phyloP scores from a whole-genome alignment of 2,113 vertebrate genomes.

The Danionella cerebrum region DNA sequence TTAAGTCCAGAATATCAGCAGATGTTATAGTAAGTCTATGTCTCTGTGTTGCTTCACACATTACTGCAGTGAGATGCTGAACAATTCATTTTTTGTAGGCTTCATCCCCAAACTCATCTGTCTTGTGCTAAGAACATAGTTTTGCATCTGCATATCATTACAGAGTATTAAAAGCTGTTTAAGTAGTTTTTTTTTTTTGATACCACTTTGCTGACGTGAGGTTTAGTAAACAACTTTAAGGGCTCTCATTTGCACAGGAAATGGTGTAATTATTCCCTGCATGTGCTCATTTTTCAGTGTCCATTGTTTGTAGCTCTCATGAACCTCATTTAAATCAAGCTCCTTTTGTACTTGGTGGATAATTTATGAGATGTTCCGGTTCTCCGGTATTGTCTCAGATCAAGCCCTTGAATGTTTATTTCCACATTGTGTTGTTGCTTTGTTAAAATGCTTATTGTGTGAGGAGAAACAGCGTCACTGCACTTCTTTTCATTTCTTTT shows the following conservation, averaged over 20 bases:
- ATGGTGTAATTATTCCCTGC: not conserved
- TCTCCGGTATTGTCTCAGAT: slow-evolving; percentile 8
- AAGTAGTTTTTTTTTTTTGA: not conserved
- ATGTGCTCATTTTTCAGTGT: not conserved
- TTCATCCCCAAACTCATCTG: not conserved
- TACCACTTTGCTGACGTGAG: not conserved
- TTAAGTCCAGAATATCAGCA: not conserved
- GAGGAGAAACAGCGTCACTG: not conserved
- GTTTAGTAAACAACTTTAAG: not conserved
- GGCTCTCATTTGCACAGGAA: not conserved
- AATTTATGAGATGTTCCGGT: slow-evolving; percentile 9
- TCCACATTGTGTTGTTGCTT: not conserved
- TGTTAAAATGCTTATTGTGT: not conserved
- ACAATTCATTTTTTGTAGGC: not conserved
- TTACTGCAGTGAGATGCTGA: not conserved
- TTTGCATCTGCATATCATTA: not conserved
- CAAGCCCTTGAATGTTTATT: not conserved
- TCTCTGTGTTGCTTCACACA: not conserved
- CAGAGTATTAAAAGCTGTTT: not conserved
- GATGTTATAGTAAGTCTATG: not conserved
- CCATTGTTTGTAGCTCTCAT: not conserved
- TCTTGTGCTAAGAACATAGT: slow-evolving; percentile 8
- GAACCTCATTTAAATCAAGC: not conserved
- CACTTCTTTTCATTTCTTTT: not conserved
- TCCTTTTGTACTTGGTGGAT: slow-evolving; percentile 21